These are phyloP conservation scores for Lasioglossum lativentre DNA, from an alignment of 2,888 invertebrate genomes.

Conservation along the genomic window DNA sequence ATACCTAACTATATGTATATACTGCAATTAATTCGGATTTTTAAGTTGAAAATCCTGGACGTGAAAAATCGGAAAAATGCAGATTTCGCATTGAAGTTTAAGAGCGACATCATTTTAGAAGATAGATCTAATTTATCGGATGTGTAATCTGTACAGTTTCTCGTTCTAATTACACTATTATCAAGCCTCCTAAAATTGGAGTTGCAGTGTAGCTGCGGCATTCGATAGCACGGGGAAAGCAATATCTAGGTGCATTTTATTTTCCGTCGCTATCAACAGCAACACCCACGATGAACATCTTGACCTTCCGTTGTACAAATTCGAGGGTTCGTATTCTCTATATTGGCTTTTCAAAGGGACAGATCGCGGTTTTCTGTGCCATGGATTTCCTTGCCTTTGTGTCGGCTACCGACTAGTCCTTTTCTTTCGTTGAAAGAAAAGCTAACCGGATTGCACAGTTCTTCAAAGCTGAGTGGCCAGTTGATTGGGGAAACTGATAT, in stretches of 20 bases:
- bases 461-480: conserved; percentile 37
- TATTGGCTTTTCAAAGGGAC: conserved; percentile 37
- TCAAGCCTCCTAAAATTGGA: neutral
- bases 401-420: neutral
- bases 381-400: conserved; percentile 57
- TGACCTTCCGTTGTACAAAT: conserved; percentile 43
- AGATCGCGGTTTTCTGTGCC: conserved; percentile 45
- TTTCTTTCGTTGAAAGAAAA: conserved; percentile 39
- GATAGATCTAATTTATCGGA: too few relatives aligned
- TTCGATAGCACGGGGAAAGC: conserved; percentile 31
- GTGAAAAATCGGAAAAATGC: too few relatives aligned
- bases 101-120: too few relatives aligned
- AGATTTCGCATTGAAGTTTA: too few relatives aligned
- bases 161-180: neutral
- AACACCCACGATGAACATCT: conserved; percentile 18
- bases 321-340: conserved; percentile 40
- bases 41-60: too few relatives aligned
- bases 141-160: too few relatives aligned
- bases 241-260: conserved; percentile 36
- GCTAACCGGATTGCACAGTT: conserved; percentile 59
- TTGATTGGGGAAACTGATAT: conserved; percentile 19
- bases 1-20: too few relatives aligned
- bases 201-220: neutral
- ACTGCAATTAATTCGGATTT: too few relatives aligned
- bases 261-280: conserved; percentile 5